These are phyloP conservation scores for Malurus cyaneus DNA, from an alignment of 2,113 vertebrate species.

Conservation along the genomic window DNA sequence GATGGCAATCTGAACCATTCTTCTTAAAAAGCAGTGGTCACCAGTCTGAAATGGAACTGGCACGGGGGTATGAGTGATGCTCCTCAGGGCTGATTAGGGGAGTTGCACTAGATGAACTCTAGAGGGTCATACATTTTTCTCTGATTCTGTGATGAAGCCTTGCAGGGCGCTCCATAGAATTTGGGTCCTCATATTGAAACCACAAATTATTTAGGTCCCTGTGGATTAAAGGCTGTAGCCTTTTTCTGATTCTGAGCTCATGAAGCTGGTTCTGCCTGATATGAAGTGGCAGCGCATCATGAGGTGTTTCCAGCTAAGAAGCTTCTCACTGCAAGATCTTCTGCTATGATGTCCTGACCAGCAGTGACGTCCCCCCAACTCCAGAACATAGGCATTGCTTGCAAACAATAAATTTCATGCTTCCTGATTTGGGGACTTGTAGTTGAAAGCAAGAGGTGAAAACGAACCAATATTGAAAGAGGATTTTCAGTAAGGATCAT, in stretches of 20 bases:
- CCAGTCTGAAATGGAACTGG: background rate
- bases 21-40: background rate
- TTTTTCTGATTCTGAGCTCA: background rate
- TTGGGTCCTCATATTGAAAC: background rate
- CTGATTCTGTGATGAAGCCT: background rate
- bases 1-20: background rate
- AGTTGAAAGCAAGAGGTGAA: background rate
- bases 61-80: background rate
- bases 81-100: background rate
- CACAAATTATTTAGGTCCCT: background rate
- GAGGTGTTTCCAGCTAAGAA: background rate
- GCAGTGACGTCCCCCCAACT: rapidly evolving
- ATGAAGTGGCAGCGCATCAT: background rate
- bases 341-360: background rate
- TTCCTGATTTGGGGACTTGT: background rate
- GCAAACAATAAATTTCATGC: background rate
- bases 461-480: background rate
- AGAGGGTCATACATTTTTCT: background rate
- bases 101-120: background rate
- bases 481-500: background rate
- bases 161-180: background rate
- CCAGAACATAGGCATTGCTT: background rate
- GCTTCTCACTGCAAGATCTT: background rate
- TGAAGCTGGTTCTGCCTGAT: background rate
- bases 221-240: background rate